These are phyloP conservation scores for Plemyria rubiginata DNA, from an alignment of 2,888 invertebrate genomes.

Conservation along the genomic window DNA sequence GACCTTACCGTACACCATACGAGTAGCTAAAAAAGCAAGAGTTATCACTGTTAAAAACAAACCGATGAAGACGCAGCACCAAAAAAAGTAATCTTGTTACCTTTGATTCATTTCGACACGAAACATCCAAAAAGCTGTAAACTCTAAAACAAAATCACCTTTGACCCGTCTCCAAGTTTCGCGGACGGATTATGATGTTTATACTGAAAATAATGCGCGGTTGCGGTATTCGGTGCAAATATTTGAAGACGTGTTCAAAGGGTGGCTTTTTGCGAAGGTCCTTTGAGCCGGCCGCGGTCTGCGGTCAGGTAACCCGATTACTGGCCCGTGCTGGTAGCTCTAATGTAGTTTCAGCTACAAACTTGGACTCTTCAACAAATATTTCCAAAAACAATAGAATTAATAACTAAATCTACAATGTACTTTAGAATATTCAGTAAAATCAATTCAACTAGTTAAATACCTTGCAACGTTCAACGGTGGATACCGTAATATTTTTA, in stretches of 20 bases:
- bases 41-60: not conserved
- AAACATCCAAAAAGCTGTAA: conserved; percentile 46
- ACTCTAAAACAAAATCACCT: conserved; percentile 60
- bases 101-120: conserved; percentile 30
- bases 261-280: conserved; percentile 75
- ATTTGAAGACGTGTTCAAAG: conserved; percentile 82
- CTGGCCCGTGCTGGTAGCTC: conserved; percentile 41
- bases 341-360: conserved; percentile 27
- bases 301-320: conserved; percentile 82
- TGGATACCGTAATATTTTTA: not conserved
- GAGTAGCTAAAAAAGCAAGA: too few species aligned
- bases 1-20: too few species aligned
- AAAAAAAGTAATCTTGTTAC: conserved; percentile 21
- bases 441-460: too few species aligned
- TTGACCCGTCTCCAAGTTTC: conserved; percentile 60
- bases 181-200: conserved; percentile 78
- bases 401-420: conserved; percentile 3
- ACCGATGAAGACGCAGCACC: not conserved
- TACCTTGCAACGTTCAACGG: too few species aligned
- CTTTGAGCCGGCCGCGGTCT: conserved; percentile 73
- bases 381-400: conserved; percentile 14
- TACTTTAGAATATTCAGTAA: not conserved
- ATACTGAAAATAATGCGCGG: conserved; percentile 81
- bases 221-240: conserved; percentile 76
- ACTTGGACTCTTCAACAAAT: conserved; percentile 10